These are phyloP conservation scores for Plagiodera versicolora DNA, from an alignment of 2,888 invertebrate genomes.

Conservation along the genomic window DNA sequence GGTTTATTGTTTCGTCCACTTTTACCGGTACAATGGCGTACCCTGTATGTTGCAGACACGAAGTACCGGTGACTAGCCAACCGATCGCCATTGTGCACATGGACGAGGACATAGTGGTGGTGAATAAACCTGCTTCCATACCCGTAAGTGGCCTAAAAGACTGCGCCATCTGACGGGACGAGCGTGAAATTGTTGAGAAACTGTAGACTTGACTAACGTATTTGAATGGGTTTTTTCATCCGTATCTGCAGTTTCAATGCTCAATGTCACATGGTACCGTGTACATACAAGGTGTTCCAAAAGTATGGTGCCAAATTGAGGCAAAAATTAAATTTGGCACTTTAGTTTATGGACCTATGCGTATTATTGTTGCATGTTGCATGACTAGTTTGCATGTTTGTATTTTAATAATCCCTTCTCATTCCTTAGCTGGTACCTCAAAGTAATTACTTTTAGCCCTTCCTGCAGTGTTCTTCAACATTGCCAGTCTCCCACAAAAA, in stretches of 20 bases:
- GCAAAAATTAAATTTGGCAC: too few species aligned
- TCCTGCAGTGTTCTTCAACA: neutral
- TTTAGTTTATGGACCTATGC: too few species aligned
- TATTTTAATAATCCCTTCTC: neutral
- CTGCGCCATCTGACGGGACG: constrained; percentile 60
- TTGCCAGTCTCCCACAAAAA: neutral
- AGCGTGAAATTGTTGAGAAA: constrained; percentile 24
- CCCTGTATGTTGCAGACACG: constrained; percentile 81
- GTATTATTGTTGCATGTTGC: neutral
- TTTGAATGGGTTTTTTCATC: neutral
- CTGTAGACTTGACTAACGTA: neutral
- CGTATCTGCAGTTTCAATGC: neutral
- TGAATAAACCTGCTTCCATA: constrained; percentile 99
- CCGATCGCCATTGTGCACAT: constrained; percentile 96
- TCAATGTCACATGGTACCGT: neutral
- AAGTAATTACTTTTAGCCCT: neutral
- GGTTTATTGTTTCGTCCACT: neutral
- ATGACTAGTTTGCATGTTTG: neutral
- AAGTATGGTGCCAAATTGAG: too few species aligned
- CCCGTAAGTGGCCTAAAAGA: constrained; percentile 94
- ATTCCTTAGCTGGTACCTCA: neutral
- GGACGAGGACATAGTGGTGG: constrained; percentile 98
- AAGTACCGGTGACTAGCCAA: constrained; percentile 97
- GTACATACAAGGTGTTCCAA: too few species aligned
- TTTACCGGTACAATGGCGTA: neutral